Base-by-base conservation (phyloP, 1,140 invertebrate species). In the Temnothorax nylanderi region DNA sequence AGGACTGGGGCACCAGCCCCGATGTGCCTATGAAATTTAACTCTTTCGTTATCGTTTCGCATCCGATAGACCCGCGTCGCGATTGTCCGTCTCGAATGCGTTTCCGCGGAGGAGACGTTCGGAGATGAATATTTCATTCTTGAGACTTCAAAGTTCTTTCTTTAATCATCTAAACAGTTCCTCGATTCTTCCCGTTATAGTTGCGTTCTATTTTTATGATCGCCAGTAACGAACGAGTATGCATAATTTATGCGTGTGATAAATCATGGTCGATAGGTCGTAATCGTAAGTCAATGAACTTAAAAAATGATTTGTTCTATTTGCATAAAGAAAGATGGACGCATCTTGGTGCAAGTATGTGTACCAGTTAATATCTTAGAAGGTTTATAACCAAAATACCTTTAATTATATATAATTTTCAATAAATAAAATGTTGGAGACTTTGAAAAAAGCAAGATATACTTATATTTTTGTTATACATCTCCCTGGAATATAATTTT, bases 1-100 rank as follows among this genome's bases (percentile, higher is more conserved):
- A 75, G 72, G 90, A 91, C 89, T 87, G 89, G 90, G 90, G 60
- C 89, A 90, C 89, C 82, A 80, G 44, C 87, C 89, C 82, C 76
- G 75, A 85, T 32, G 80, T 71, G 78, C 54, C 82, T 86, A 80
- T 56, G 76, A 88, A 91, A 91, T 91, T 77, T 74, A 91, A 90
- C 87, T 91, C 89, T 87, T 91, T 88, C 87, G 64, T 84, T 88
- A 69, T 44, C 72, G 71, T 76, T 60, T 21, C 60, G 6, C 5
- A 47, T 21, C 21, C 34, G 13, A 80, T 18, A 34, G 44, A 44
- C 7, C 16, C 60, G 62, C 10, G 3, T 10, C n/a, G 21, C 54
- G 13, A 34, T 32, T 34, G 18, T 64, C 41, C 58, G 8, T 18
- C 4, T 41, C n/a, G 2, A 21, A 54, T 3, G 34, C 16, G 21